phyloP scores from a whole-genome alignment of 2,113 vertebrate species.

The Laticauda colubrina region DNA sequence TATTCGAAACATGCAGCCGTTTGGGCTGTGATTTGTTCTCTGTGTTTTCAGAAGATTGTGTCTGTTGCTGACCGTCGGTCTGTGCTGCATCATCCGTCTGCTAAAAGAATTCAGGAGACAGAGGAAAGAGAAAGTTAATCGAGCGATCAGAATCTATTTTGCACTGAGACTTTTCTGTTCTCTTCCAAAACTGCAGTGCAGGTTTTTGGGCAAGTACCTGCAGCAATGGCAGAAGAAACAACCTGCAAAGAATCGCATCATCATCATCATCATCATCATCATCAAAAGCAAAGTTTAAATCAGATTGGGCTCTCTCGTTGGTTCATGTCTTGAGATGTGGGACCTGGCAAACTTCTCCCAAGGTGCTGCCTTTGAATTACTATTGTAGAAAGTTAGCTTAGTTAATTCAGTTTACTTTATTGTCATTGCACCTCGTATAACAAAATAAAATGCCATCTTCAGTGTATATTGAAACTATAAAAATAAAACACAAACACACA shows the following conservation, averaged over 20 bases:
- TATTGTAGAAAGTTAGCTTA: too few species aligned
- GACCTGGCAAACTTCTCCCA: background rate
- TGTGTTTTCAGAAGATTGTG: conserved; percentile 87
- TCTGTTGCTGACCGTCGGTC: conserved; percentile 87
- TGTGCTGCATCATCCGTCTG: conserved; percentile 94
- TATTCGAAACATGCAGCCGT: conserved; percentile 96
- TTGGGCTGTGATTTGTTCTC: conserved; percentile 96
- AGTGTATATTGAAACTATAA: too few species aligned
- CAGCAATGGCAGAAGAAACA: background rate
- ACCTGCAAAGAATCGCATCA: background rate
- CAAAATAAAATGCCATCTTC: too few species aligned
- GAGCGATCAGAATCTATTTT: conserved; percentile 5
- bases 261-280: background rate
- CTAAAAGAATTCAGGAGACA: conserved; percentile 65
- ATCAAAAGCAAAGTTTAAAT: background rate
- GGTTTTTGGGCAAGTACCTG: background rate
- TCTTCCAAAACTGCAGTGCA: background rate
- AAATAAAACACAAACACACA: too few species aligned
- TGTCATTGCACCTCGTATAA: too few species aligned
- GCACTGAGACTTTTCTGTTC: background rate
- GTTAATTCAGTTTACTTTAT: too few species aligned
- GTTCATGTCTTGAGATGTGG: background rate
- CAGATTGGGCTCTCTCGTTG: background rate
- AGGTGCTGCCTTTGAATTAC: background rate
- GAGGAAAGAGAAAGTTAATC: conserved; percentile 29